phyloP scores from a whole-genome alignment of 2,113 vertebrate species.

The Hipposideros armiger region DNA sequence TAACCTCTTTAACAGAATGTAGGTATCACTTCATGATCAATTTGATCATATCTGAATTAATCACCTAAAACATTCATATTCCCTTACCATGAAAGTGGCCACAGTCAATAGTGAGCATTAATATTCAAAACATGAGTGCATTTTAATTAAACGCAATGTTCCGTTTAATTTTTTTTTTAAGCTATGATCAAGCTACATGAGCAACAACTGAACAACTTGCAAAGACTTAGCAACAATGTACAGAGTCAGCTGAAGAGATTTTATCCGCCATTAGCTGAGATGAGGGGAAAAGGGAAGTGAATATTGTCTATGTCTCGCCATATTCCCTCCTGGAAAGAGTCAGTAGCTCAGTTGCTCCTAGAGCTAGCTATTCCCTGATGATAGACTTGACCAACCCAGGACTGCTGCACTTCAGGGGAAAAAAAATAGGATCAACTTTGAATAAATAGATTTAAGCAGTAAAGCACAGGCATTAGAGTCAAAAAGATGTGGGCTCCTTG shows the following conservation, averaged over 20 bases:
- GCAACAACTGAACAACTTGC: not conserved
- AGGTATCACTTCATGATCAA: not conserved
- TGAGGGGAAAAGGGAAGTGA: not conserved
- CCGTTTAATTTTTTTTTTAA: not conserved
- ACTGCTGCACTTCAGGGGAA: not conserved
- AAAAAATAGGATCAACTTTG: not conserved
- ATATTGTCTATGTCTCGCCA: not conserved
- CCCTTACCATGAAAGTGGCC: not conserved
- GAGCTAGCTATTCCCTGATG: not conserved
- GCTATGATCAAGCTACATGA: not conserved
- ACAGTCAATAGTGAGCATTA: not conserved
- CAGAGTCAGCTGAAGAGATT: not conserved
- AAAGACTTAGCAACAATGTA: not conserved
- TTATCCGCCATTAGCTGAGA: not conserved
- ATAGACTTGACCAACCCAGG: not conserved
- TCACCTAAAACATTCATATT: not conserved
- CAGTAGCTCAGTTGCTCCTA: not conserved
- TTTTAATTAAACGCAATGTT: conserved; percentile 23
- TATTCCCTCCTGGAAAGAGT: not conserved
- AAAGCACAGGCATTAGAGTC: not conserved
- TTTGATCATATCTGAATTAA: not conserved
- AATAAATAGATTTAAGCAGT: not conserved
- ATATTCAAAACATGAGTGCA: conserved; percentile 33
- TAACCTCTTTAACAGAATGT: not conserved
- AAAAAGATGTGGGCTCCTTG: not conserved